Base-by-base conservation (phyloP, 2,888 invertebrate species). In the Emmelina monodactyla region DNA sequence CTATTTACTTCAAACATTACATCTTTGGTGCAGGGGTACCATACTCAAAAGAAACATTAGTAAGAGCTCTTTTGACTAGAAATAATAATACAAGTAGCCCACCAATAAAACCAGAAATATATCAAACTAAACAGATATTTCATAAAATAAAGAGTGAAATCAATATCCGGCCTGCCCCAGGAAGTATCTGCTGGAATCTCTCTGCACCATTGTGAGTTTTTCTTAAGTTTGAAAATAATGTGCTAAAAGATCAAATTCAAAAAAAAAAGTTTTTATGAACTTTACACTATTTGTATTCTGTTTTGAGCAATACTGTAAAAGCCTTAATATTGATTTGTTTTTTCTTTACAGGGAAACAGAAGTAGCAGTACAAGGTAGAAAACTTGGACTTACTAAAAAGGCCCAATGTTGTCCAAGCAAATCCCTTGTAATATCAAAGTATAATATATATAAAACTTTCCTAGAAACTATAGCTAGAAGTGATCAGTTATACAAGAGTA, bases 351-450 rank as follows among this genome's bases (percentile, higher is more conserved):
- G 90, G 34, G 51, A 81, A 19, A 60, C 75, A 30, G 91, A 94
- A 73, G 85, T 93, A 16, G 83, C 86, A 13, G 88, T 92, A 1
- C 85, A 88, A 53, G 94, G 95, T 3, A 84, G 82, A 50, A 89
- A 86, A 42, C 87, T 91, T 58, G 94, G 94, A 3, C 73, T 86
- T 1, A 92, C 91, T 0, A 91, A 88, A 56, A 91, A 88, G 51
- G 75, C 71, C 39, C 51, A 63, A 15, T 57, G 62, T 33, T 57
- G 52, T 14, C 62, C 64, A 12, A 72, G 57, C 10, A 73, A 62
- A 31, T 70, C 73, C 22, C 58, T 87, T 37, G 59, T 70, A 33
- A 72, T 86, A 28, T 83, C 82, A 46, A 85, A 86, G 66, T 75
- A 72, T 46, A 71, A 70, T 42, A 43, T 88, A 2, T 75, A 83